Percentiles rank a stretch among this genome's conserved stretches.
Conservation (phyloP, 1,140 invertebrate genomes). For the Drosophila prosaltans region DNA sequence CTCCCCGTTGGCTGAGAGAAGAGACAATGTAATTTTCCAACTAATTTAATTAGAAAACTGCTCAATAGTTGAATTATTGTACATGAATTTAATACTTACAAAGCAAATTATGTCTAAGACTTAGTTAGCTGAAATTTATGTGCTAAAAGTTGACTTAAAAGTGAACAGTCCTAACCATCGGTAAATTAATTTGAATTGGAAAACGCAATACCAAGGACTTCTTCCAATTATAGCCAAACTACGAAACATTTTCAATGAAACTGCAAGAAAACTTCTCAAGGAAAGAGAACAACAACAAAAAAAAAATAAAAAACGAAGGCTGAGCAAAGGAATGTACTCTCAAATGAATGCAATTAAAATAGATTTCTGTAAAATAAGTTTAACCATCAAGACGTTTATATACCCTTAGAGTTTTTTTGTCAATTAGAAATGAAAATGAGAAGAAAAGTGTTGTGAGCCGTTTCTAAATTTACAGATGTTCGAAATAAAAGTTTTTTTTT, state of each 20-base stretch:
- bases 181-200: constrained; percentile 3
- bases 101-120: constrained; percentile 37
- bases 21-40: constrained; percentile 73
- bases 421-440: too few relatives aligned
- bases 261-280: background rate
- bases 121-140: constrained; percentile 17
- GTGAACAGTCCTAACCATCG: background rate
- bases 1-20: background rate
- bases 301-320: constrained; percentile 5
- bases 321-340: constrained; percentile 25
- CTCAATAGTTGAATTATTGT: constrained; percentile 72
- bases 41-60: constrained; percentile 68
- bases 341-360: constrained; percentile 64
- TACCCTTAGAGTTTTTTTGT: background rate
- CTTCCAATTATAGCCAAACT: background rate
- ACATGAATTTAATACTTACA: constrained; percentile 11
- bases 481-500: too few relatives aligned
- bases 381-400: background rate
- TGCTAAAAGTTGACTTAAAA: constrained; percentile 4
- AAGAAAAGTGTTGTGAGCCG: too few relatives aligned
- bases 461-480: too few relatives aligned
- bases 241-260: constrained; percentile 2
- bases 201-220: background rate
- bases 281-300: background rate
- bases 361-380: constrained; percentile 16